Conservation (phyloP, 1,140 invertebrate genomes). For the Drosophila sulfurigaster region DNA sequence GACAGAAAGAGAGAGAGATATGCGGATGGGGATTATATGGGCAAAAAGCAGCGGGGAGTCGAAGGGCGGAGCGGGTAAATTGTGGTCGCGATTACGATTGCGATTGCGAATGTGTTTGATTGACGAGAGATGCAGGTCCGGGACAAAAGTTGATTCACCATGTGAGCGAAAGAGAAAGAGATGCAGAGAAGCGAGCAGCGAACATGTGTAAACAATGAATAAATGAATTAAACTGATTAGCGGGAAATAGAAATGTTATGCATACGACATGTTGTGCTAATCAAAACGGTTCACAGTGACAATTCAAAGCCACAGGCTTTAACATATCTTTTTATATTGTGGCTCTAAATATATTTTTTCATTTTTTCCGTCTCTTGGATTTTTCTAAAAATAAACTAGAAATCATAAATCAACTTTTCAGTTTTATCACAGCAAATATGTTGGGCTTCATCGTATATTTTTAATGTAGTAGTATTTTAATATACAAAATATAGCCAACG, state of each 20-base stretch:
- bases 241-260: conserved; percentile 5
- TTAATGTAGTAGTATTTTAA: too few species aligned
- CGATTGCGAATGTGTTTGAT: conserved; percentile 44
- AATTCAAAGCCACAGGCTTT: neutral
- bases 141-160: conserved; percentile 14
- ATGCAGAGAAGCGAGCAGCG: neutral
- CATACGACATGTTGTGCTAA: conserved; percentile 12
- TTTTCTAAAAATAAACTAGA: too few species aligned
- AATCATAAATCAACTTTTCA: too few species aligned
- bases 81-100: conserved; percentile 27
- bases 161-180: neutral
- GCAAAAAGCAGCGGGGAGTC: neutral
- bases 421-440: too few species aligned
- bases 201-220: conserved; percentile 16
- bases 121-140: conserved; percentile 40
- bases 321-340: too few species aligned
- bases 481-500: too few species aligned
- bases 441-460: too few species aligned
- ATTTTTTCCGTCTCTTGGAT: too few species aligned
- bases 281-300: neutral
- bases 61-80: neutral
- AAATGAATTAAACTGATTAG: conserved; percentile 27
- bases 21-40: neutral
- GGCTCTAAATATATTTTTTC: too few species aligned
- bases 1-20: neutral